A percentile compares a stretch with the other conserved stretches of the same genome.
phyloP scores from a whole-genome alignment of 1,140 invertebrate species.

The Aradophagus sp. region DNA sequence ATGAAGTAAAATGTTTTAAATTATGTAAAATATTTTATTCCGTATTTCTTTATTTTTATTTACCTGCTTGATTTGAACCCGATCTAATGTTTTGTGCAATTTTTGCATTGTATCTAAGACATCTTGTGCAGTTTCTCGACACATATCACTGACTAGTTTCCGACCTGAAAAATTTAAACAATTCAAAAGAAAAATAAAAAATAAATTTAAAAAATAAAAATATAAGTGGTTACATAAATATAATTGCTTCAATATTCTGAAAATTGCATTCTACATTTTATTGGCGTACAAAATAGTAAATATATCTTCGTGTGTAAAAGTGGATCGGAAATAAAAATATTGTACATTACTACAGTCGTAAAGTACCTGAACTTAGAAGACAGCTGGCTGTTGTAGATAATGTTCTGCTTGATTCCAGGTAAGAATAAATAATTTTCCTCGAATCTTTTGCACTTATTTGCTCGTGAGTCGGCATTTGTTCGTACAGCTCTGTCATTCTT shows the following conservation, averaged over 20 bases:
- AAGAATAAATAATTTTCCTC: conserved; percentile 60
- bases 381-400: conserved; percentile 57
- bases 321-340: no score
- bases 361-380: conserved; percentile 65
- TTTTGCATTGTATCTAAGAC: conserved; percentile 77
- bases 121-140: conserved; percentile 76
- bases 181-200: neutral
- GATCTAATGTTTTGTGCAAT: conserved; percentile 77
- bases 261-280: no score
- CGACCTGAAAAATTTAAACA: conserved; percentile 24
- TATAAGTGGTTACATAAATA: neutral
- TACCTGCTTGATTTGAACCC: conserved; percentile 78
- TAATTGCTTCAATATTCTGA: no score
- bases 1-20: no score
- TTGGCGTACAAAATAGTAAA: no score
- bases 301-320: no score
- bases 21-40: no score
- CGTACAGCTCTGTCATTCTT: conserved; percentile 77
- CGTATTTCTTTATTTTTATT: neutral
- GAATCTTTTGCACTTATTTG: conserved; percentile 59
- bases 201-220: neutral
- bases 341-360: no score
- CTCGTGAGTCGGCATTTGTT: conserved; percentile 67
- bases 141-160: conserved; percentile 59
- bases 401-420: conserved; percentile 61